phyloP scores from a whole-genome alignment of 2,888 invertebrate species.

The Podotricha telesiphe region DNA sequence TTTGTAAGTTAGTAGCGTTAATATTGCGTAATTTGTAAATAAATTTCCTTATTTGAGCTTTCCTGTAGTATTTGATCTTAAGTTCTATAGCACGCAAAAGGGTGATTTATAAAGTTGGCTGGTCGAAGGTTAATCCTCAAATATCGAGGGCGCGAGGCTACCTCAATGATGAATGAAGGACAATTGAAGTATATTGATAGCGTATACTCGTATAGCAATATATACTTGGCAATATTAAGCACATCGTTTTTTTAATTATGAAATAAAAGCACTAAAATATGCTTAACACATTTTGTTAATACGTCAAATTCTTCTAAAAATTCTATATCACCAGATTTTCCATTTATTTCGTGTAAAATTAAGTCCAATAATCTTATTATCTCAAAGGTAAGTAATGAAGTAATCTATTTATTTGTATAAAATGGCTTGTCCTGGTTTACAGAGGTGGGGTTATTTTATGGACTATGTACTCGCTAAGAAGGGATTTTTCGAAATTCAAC shows the following conservation, averaged over 20 bases:
- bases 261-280: background rate
- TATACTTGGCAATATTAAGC: background rate
- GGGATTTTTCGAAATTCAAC: too few relatives aligned
- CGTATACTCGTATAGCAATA: background rate
- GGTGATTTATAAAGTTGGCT: slow-evolving; percentile 35
- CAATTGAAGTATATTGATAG: background rate
- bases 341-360: too few relatives aligned
- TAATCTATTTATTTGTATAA: background rate
- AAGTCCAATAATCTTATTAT: too few relatives aligned
- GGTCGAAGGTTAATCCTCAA: slow-evolving; percentile 37
- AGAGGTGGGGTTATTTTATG: too few relatives aligned
- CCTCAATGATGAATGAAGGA: slow-evolving; percentile 35
- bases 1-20: background rate
- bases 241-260: background rate
- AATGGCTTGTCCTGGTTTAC: too few relatives aligned
- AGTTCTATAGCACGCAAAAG: slow-evolving; percentile 34
- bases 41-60: slow-evolving; percentile 14
- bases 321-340: too few relatives aligned
- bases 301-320: too few relatives aligned
- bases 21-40: slow-evolving; percentile 7
- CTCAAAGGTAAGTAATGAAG: too few relatives aligned
- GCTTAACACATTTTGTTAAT: too few relatives aligned
- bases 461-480: too few relatives aligned
- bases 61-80: slow-evolving; percentile 23
- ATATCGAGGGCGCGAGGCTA: slow-evolving; percentile 39